Conservation (phyloP, 2,113 vertebrate genomes). For the Guaruba guarouba region DNA sequence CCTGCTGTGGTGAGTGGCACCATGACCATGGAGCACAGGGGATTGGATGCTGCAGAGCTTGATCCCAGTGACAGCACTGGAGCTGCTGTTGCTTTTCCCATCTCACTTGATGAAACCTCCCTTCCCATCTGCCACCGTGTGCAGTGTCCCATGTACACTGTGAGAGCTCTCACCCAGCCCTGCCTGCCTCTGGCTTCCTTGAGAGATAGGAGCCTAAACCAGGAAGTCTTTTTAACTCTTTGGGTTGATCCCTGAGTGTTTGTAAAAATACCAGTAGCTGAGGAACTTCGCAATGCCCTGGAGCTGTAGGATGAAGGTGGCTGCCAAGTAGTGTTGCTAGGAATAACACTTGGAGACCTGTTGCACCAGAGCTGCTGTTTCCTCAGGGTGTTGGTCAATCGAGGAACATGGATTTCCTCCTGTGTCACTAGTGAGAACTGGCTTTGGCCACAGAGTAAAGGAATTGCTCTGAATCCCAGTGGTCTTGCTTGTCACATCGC, state of each 20-base stretch:
- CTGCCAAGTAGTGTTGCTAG: neutral
- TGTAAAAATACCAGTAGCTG: neutral
- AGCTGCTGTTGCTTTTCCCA: neutral
- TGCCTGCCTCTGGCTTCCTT: neutral
- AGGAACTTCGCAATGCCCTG: neutral
- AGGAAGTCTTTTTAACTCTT: neutral
- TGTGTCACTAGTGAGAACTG: neutral
- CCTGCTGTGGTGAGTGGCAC: constrained; percentile 88
- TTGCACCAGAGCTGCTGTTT: neutral
- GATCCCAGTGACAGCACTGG: neutral
- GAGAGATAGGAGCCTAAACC: neutral
- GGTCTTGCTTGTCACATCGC: neutral
- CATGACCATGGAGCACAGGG: neutral
- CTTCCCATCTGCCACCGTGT: neutral
- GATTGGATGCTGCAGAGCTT: neutral
- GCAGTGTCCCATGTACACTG: neutral
- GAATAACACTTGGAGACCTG: neutral
- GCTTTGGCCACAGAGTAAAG: neutral
- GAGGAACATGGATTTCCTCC: neutral
- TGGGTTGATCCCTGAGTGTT: neutral
- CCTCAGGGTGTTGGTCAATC: neutral
- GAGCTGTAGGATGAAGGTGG: neutral
- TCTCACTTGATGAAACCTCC: neutral
- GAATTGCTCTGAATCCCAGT: neutral
- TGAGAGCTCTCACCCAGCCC: neutral